Evolutionary conservation across 1,140 invertebrate genomes (phyloP), one percentile per base, ranked within the genome.

Genomic region (Zaprionus ghesquierei): DNA sequence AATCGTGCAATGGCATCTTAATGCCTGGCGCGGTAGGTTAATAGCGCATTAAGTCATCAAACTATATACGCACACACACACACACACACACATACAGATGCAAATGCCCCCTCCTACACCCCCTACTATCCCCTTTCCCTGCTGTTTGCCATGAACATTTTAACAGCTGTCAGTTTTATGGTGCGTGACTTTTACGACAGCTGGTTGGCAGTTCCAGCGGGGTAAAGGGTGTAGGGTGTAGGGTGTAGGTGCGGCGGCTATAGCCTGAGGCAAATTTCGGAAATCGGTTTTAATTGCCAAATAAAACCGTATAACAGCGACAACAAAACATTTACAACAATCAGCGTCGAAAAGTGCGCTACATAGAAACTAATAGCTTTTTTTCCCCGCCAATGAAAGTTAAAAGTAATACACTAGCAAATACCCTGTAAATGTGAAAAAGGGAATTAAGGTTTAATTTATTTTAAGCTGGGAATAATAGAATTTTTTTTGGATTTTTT

Each of bases 151-250:
- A 27, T 51, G 69, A 75, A 78, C 81, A 87, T 86, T 86, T 86
- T 86, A 86, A 81, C 81, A 86, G 81, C 81, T 86, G 81, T 86
- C 81, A 86, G 81, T 86, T 87, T 86, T 87, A 86, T 86, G 82
- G 81, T 73, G 81, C 81, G 81, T 87, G 81, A 87, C 81, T 86
- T 86, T 86, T 86, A 86, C 81, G 81, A 86, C 81, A 86, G 82
- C 84, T 58, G 58, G 29, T 62, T 62, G 46, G 49, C n/a, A 51
- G 49, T 44, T 58, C n/a, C 13, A 38, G 35, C 55, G 35, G 50
- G 23, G 12, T 1, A 1, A 55, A 13, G 49, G 25, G 23, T 33
- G 20, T 5, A 18, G 15, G 31, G 13, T 51, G 35, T 29, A 50
- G 63, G 29, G 59, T n/a, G n/a, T n/a, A 27, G 41, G 35, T 35